A percentile compares a stretch with the other conserved stretches of the same genome.
phyloP scores from a whole-genome alignment of 2,797 vertebrate species.

The Pseudopleuronectes americanus region DNA sequence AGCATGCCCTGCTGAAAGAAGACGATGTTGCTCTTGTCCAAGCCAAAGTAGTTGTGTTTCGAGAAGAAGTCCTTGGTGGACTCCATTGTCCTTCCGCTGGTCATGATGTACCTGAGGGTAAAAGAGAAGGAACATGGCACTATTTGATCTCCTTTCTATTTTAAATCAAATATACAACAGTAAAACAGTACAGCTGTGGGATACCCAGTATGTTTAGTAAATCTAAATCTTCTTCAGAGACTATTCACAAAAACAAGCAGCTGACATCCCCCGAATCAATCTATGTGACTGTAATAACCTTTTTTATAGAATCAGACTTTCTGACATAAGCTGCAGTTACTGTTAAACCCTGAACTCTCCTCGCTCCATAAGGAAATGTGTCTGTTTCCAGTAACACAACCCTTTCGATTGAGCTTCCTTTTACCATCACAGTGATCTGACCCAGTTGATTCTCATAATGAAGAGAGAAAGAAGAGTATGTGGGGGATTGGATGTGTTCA shows the following conservation, averaged over 20 bases:
- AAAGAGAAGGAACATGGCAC: neutral
- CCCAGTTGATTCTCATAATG: slow-evolving; percentile 17
- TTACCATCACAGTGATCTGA: slow-evolving; percentile 31
- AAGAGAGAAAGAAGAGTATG: slow-evolving; percentile 6
- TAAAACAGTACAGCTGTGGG: neutral
- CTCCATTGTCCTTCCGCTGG: slow-evolving; percentile 94
- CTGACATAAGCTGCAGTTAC: slow-evolving; percentile 2
- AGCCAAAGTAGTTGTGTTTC: slow-evolving; percentile 89
- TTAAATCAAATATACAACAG: neutral
- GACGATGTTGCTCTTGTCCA: slow-evolving; percentile 87
- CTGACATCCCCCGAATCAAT: neutral
- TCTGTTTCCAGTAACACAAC: slow-evolving; percentile 33
- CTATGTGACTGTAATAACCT: neutral
- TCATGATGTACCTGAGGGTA: slow-evolving; percentile 96
- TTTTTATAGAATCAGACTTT: slow-evolving; percentile 15
- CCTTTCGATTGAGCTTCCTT: slow-evolving; percentile 24
- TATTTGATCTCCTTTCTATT: neutral
- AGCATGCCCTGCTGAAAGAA: slow-evolving; percentile 99
- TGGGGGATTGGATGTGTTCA: neutral
- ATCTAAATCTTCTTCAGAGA: neutral
- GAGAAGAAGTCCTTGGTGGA: slow-evolving; percentile 91
- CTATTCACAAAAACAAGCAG: neutral
- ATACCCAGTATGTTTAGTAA: neutral
- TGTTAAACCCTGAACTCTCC: neutral
- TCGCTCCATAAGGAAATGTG: slow-evolving; percentile 29